Percentiles rank a stretch among this genome's conserved stretches.
phyloP scores from a whole-genome alignment of 2,113 vertebrate genomes.

The Panthera uncia region DNA sequence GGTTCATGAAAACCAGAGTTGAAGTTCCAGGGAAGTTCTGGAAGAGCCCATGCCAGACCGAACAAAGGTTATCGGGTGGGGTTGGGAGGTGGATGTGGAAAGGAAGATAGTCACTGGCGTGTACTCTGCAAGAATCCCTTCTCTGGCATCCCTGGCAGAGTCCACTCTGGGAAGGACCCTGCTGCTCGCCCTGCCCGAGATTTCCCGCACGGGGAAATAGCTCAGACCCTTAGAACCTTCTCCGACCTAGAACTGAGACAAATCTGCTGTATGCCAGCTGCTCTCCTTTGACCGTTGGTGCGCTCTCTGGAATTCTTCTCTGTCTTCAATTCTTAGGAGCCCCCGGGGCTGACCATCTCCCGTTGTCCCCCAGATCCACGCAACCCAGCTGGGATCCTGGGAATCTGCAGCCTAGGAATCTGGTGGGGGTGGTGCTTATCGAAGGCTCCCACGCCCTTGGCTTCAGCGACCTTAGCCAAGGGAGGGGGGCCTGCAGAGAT shows the following conservation, averaged over 20 bases:
- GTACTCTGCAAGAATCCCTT: not conserved
- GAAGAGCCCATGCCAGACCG: not conserved
- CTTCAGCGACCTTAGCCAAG: not conserved
- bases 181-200: too few relatives aligned
- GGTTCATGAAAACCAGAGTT: not conserved
- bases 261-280: not conserved
- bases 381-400: not conserved
- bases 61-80: not conserved
- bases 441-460: too few relatives aligned
- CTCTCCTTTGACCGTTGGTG: not conserved
- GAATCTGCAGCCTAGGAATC: not conserved
- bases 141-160: not conserved
- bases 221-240: not conserved
- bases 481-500: not conserved
- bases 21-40: not conserved
- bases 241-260: not conserved
- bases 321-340: not conserved
- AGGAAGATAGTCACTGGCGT: not conserved
- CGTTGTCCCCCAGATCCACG: not conserved
- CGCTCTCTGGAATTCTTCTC: not conserved
- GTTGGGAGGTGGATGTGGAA: not conserved
- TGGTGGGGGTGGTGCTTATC: not conserved
- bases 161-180: not conserved
- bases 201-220: fast-evolving
- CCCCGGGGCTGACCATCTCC: not conserved